Base-by-base conservation (phyloP, 2,113 vertebrate genomes). In the Polyodon spathula region DNA sequence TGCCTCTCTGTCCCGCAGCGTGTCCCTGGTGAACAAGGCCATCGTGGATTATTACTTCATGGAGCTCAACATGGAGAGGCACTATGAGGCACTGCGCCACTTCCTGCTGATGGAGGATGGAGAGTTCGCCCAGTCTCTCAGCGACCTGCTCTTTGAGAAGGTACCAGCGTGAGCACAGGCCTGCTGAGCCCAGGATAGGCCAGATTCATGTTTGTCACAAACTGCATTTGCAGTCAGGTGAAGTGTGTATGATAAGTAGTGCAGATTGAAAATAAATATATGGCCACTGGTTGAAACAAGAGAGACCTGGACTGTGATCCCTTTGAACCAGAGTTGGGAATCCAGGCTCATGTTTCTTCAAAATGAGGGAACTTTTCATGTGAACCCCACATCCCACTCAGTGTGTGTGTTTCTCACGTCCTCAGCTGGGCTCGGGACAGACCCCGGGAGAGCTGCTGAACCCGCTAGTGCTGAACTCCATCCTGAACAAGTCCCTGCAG, bases 81-180 rank as follows among this genome's bases (percentile, higher is more conserved):
- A 99, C 76, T 97, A 97, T 59, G 89, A 94, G 79, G 90, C 93
- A 0, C 69, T 98, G 72, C 83, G 94, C 51, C 96, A 99, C 70
- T 99, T 99, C 64, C 73, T 99, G 63, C 78, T 99, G 68, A 97
- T 99, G 96, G 96, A 99, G 78, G 96, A 99, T 0, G 95, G 96
- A 0, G 95, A 99, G 76, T 99, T 99, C 6, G 95, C 95, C 0
- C 95, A 98, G 77, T 97, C 94, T 0, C 93, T 99, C 56, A 97
- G 93, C 6, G 92, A 99, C 74, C 78, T 92, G 69, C 87, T 98
- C 53, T 99, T 99, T 68, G 95, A 98, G 75, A 98, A 98, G 92
- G 95, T 97, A 60, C 80, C 11, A 37, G 8, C 4, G 42, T 64
- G 15, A 52, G 12, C 40, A 38, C 56, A 27, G 63, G 37, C 37